A percentile compares a stretch with the other conserved stretches of the same genome.
phyloP scores from a whole-genome alignment of 2,888 invertebrate species.

The Nudaria mundana region DNA sequence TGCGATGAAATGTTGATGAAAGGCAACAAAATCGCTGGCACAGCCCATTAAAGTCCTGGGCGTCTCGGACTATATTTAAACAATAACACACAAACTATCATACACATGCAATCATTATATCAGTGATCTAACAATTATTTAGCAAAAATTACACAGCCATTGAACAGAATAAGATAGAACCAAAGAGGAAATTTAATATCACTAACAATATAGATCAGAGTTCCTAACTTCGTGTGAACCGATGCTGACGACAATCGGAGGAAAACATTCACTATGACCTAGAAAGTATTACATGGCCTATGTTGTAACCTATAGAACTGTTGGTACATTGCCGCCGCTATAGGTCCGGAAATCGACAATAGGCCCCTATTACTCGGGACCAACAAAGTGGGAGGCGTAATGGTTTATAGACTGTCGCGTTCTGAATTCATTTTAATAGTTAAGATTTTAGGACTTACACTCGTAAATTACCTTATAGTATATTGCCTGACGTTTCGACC shows the following conservation, averaged over 20 bases:
- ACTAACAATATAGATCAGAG: conserved; percentile 28
- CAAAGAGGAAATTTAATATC: conserved; percentile 30
- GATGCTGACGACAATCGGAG: conserved; percentile 16
- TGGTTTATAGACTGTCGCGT: no score
- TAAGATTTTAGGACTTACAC: no score
- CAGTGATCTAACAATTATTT: conserved; percentile 17
- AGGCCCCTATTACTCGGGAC: no score
- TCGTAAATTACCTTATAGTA: no score
- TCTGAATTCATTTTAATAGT: no score
- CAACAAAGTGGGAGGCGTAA: no score
- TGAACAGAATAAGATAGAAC: conserved; percentile 20
- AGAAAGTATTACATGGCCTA: background rate
- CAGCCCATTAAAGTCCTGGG: no score
- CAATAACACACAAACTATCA: background rate
- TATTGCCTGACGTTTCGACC: no score
- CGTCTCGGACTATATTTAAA: background rate
- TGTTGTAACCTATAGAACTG: background rate
- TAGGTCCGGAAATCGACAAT: no score
- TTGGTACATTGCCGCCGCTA: no score
- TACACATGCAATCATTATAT: conserved; percentile 15
- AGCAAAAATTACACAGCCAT: conserved; percentile 13
- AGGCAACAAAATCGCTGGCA: no score
- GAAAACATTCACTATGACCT: conserved; percentile 12
- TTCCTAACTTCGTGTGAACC: conserved; percentile 30
- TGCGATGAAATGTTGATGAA: no score